Percentiles rank a stretch among this genome's conserved stretches.
phyloP scores from a whole-genome alignment of 2,888 invertebrate species.

The Drosophila pegasa region DNA sequence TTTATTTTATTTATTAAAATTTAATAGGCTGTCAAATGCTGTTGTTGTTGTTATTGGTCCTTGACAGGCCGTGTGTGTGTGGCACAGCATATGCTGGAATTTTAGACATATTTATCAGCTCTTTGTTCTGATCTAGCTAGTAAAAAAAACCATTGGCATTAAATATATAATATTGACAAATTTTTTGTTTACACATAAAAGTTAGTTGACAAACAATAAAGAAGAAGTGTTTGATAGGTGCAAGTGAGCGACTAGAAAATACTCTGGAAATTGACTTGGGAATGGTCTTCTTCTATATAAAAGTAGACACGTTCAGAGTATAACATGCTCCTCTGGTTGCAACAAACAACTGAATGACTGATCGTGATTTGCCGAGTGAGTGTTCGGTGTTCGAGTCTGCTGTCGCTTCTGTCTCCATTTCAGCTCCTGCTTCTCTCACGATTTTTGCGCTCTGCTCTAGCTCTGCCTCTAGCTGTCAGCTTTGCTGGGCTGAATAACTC shows the following conservation, averaged over 20 bases:
- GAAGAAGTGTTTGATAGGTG: not conserved
- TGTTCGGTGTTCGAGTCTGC: no score
- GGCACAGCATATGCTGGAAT: conserved; percentile 31
- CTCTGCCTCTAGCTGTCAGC: no score
- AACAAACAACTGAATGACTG: no score
- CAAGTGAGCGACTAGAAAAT: not conserved
- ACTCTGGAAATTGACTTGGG: not conserved
- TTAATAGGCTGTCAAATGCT: conserved; percentile 65
- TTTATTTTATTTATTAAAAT: conserved; percentile 29
- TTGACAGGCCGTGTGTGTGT: conserved; percentile 58
- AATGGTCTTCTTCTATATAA: no score
- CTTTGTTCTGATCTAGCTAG: not conserved
- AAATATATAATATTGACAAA: conserved; percentile 4
- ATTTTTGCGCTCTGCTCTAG: no score
- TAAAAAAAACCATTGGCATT: not conserved
- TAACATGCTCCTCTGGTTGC: no score
- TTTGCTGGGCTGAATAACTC: no score
- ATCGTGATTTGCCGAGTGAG: no score
- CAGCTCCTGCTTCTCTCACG: no score
- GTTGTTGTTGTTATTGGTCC: conserved; percentile 39
- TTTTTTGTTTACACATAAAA: not conserved
- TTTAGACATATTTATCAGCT: conserved; percentile 19
- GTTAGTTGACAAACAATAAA: no score
- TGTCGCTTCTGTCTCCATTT: no score
- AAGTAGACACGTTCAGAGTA: no score